A percentile compares a stretch with the other conserved stretches of the same genome.
Conservation (phyloP, 2,797 vertebrate genomes). For the Pseudochromis fuscus region DNA sequence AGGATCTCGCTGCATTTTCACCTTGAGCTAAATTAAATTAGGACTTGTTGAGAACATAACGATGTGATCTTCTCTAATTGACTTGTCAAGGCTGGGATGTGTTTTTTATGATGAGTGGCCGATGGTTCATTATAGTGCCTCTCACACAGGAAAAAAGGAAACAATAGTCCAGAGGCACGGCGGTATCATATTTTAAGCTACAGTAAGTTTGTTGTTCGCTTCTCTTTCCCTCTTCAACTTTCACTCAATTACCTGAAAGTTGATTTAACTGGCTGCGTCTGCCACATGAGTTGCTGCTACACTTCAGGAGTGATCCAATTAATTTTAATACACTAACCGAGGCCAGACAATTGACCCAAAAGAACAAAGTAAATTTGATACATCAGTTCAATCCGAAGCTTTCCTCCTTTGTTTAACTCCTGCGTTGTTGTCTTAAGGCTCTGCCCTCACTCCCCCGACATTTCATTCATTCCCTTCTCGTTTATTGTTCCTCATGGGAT, state of each 20-base stretch:
- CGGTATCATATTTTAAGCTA: constrained; percentile 26
- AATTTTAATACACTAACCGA: constrained; percentile 49
- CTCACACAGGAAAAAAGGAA: constrained; percentile 13
- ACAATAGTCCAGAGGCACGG: constrained; percentile 2
- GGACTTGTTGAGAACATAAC: constrained; percentile 30
- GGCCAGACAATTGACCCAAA: constrained; percentile 40
- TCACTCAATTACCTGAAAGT: constrained; percentile 42
- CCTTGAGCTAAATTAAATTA: constrained; percentile 51
- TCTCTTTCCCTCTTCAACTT: constrained; percentile 32
- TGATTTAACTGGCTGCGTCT: constrained; percentile 35
- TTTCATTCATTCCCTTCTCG: constrained; percentile 26
- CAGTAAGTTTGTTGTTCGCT: constrained; percentile 36
- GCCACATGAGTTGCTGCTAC: constrained; percentile 39
- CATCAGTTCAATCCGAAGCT: constrained; percentile 42
- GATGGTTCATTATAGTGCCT: constrained; percentile 40
- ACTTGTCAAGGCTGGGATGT: constrained; percentile 41
- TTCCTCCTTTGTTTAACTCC: constrained; percentile 42
- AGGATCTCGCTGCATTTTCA: constrained; percentile 25
- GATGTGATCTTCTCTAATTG: constrained; percentile 45
- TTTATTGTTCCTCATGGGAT: constrained; percentile 13
- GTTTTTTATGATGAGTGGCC: constrained; percentile 28
- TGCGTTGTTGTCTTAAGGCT: constrained; percentile 13
- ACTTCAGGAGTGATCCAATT: constrained; percentile 62
- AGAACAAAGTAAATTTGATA: constrained; percentile 39
- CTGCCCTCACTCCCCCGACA: neutral